Evolutionary conservation across 1,140 invertebrate genomes (phyloP), one percentile per base, ranked within the genome.

Genomic region (Camponotus floridanus): DNA sequence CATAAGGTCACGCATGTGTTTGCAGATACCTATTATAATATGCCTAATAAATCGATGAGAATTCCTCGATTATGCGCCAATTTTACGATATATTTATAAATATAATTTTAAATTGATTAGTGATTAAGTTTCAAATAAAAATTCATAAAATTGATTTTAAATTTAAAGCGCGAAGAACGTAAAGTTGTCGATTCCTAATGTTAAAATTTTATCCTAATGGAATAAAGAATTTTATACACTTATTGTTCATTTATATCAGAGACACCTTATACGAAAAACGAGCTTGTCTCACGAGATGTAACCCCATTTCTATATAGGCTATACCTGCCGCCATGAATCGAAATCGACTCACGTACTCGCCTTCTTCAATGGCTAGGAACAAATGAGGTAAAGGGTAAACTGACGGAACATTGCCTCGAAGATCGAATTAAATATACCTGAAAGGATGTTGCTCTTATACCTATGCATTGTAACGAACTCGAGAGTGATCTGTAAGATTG

Each of bases 301-400:
- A 84, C 57, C 21, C 42, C 21, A 51, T 31, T 55, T 81, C 48
- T 51, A 64, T 62, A 39, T 61, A 85, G 55, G 31, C 45, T 86
- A 42, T 71, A 79, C 73, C 68, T 3, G 48, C 74, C 39, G 51
- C 0, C n/a, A 21, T 7, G 9, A 57, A 84, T 15, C 36, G 9
- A 36, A 87, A 71, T 86, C 64, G 13, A 45, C 76, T 89, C 86
- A 87, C 76, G 86, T 89, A 86, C 31, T 62, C 26, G 18, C 13
- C 31, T 73, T 81, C 78, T 42, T 42, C 26, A 13, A 42, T 59
- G 51, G 39, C 62, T 18, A n/a, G 64, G 21, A 87, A 59, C 21
- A 62, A 76, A 71, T 7, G 42, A 74, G 36, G 9, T 31, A 48
- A 61, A 55, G 61, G 65, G 31, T 71, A 80, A 85, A 87, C 18